Percentiles rank a stretch among this genome's conserved stretches.
phyloP scores from a whole-genome alignment of 2,888 invertebrate genomes.

The Limnephilus lunatus region DNA sequence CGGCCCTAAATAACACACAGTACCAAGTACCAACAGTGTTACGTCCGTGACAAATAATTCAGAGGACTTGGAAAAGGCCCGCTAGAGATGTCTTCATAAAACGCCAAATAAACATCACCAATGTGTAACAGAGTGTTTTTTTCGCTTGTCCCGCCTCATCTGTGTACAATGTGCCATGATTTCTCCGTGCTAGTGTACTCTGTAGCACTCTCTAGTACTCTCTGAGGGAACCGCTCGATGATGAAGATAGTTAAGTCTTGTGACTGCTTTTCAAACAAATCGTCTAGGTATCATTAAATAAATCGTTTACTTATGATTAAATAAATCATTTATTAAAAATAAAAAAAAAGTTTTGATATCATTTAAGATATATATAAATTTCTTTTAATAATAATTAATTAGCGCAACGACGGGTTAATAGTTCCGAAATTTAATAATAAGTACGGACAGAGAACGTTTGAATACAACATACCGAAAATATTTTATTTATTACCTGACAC shows the following conservation, averaged over 20 bases:
- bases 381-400: no score
- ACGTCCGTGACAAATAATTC: neutral
- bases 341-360: no score
- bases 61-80: slow-evolving; percentile 6
- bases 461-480: no score
- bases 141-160: slow-evolving; percentile 14
- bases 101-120: slow-evolving; percentile 40
- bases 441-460: no score
- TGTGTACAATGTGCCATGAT: slow-evolving; percentile 45
- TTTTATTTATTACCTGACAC: no score
- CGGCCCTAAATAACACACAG: neutral
- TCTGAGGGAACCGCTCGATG: neutral
- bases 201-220: neutral
- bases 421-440: no score
- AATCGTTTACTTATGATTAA: no score
- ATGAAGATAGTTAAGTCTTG: neutral
- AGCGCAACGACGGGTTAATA: no score
- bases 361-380: no score
- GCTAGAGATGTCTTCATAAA: slow-evolving; percentile 18
- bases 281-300: no score
- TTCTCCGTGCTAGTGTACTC: neutral
- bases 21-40: neutral
- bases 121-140: slow-evolving; percentile 32
- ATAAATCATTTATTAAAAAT: no score
- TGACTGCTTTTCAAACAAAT: neutral